These are phyloP conservation scores for Standfussiana lucernea DNA, from an alignment of 2,888 invertebrate genomes.

Conservation along the genomic window DNA sequence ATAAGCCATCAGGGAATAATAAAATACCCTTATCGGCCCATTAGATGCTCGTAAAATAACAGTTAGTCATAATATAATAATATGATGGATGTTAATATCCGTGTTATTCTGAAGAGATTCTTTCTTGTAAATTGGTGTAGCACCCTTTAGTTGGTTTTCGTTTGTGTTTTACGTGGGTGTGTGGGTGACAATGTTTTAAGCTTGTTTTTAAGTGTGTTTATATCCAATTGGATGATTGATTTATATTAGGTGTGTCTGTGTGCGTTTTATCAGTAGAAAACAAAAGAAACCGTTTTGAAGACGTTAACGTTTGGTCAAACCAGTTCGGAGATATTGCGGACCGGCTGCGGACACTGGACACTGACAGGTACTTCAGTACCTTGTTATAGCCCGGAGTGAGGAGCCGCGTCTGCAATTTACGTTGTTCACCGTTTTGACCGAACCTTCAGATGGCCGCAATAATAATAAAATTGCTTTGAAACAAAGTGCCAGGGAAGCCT, in stretches of 20 bases:
- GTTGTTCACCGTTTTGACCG: no score
- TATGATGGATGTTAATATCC: constrained; percentile 88
- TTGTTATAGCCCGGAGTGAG: no score
- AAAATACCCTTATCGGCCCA: constrained; percentile 90
- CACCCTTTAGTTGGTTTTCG: constrained; percentile 6
- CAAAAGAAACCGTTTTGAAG: not conserved
- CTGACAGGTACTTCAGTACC: not conserved
- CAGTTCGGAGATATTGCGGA: not conserved
- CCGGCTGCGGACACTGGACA: not conserved
- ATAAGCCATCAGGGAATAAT: constrained; percentile 90
- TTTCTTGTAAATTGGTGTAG: constrained; percentile 62
- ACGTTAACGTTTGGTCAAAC: not conserved
- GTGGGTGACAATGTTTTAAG: no score
- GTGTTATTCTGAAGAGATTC: constrained; percentile 82
- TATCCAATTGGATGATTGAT: not conserved
- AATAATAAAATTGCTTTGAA: not conserved
- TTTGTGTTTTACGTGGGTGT: not conserved
- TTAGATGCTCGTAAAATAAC: constrained; percentile 90
- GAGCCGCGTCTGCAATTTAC: not conserved
- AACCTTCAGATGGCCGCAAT: not conserved
- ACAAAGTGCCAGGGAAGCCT: not conserved
- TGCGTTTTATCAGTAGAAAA: not conserved
- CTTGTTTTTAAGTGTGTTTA: not conserved
- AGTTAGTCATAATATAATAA: constrained; percentile 89
- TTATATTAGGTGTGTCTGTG: not conserved